These are phyloP conservation scores for Cantharis nigra DNA, from an alignment of 2,888 invertebrate species.

Conservation along the genomic window DNA sequence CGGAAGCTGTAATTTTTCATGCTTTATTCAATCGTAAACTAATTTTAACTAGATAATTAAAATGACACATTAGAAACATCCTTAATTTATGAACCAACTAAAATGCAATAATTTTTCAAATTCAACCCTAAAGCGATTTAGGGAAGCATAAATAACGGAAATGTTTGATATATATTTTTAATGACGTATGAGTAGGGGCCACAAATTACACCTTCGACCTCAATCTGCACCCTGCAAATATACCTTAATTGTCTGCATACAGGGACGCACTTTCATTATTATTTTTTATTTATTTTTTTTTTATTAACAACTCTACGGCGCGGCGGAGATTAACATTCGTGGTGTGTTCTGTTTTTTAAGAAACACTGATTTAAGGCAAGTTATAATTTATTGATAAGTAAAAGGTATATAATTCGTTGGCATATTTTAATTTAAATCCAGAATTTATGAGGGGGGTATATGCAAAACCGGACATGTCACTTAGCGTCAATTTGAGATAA, in stretches of 20 bases:
- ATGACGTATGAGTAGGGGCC: slow-evolving; percentile 47
- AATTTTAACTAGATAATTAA: slow-evolving; percentile 48
- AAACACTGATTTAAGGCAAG: too few species aligned
- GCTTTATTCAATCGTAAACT: slow-evolving; percentile 34
- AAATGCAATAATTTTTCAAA: slow-evolving; percentile 38
- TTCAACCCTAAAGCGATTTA: slow-evolving; percentile 27
- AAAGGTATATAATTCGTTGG: too few species aligned
- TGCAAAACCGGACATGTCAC: too few species aligned
- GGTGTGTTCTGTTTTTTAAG: too few species aligned
- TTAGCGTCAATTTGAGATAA: too few species aligned
- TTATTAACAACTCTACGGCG: not conserved
- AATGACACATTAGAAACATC: slow-evolving; percentile 44
- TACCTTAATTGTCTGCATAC: slow-evolving; percentile 34
- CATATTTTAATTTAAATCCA: too few species aligned
- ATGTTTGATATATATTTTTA: slow-evolving; percentile 45
- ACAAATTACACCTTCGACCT: slow-evolving; percentile 52
- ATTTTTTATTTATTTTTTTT: not conserved
- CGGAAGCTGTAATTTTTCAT: slow-evolving; percentile 16
- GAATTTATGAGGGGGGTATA: too few species aligned
- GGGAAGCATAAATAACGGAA: slow-evolving; percentile 43
- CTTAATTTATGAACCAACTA: slow-evolving; percentile 41
- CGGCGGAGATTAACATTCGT: too few species aligned
- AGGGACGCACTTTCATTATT: slow-evolving; percentile 27
- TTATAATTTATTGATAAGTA: too few species aligned
- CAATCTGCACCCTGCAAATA: slow-evolving; percentile 41